These are phyloP conservation scores for Myotis daubentonii DNA, from an alignment of 2,797 vertebrate species.

Conservation along the genomic window DNA sequence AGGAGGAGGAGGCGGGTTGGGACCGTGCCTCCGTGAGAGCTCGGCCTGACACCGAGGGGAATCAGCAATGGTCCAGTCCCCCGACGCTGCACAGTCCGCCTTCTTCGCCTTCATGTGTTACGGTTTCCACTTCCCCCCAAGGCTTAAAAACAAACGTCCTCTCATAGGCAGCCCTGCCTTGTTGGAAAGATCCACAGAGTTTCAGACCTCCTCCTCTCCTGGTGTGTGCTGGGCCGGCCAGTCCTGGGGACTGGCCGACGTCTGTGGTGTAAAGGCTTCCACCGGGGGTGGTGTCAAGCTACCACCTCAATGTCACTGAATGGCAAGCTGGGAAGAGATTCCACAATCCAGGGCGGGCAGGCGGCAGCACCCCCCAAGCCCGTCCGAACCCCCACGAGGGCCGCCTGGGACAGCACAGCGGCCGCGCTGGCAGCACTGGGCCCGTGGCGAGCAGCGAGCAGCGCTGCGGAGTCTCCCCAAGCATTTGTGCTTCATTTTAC, in stretches of 20 bases:
- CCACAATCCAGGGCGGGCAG: not conserved
- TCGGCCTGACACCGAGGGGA: accelerated
- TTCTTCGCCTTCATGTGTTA: not conserved
- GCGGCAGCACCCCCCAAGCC: not conserved
- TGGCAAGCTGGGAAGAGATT: not conserved
- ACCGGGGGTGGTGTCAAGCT: not conserved
- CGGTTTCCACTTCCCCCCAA: not conserved
- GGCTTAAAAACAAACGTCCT: not conserved
- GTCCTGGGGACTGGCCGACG: not conserved
- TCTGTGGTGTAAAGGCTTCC: not conserved
- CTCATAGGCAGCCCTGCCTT: not conserved
- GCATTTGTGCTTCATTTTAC: not conserved
- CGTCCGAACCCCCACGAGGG: not conserved
- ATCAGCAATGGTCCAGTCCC: accelerated
- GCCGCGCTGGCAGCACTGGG: no score
- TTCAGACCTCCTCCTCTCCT: not conserved
- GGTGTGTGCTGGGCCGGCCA: no score
- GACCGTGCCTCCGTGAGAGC: accelerated
- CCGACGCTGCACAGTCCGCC: not conserved
- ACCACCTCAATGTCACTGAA: not conserved
- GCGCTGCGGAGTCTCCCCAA: not conserved
- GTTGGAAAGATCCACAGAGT: not conserved
- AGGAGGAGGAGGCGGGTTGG: not conserved
- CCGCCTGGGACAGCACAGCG: not conserved
- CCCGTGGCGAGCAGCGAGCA: not conserved